Base-by-base conservation (phyloP, 2,797 vertebrate genomes). In the Sphenodon punctatus region DNA sequence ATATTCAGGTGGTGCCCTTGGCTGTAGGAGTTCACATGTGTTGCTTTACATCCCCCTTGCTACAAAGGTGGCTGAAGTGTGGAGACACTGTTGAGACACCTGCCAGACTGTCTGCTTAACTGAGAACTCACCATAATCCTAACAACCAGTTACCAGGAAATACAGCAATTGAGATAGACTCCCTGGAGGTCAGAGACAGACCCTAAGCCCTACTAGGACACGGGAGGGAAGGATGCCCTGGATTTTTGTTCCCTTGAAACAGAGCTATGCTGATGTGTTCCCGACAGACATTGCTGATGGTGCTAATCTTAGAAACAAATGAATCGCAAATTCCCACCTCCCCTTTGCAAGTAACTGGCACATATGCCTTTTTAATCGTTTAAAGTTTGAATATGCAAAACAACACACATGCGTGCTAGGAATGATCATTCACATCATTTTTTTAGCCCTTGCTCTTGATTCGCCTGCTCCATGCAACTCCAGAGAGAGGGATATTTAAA, bases 271-370 rank as follows among this genome's bases (percentile, higher is more conserved):
- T 56, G 64, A 2, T 14, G 23, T 8, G 36, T 17, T 34, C n/a
- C 36, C 65, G 27, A 56, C 23, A 68, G 61, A 63, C 22, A 19
- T 1, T 43, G 73, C 27, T 46, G 45, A 38, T 38, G 71, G 20
- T 5, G 1, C 0, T 43, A 11, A 20, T 25, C 23, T 58, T 4
- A 27, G 45, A n/a, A 67, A 59, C 41, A 34, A 0, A 0, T 20
- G 10, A 34, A 12, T 49, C 53, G 64, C 48, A 73, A 41, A 14
- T 4, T 22, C 23, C 43, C 30, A 15, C 56, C 1, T n/a, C 25
- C 36, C 2, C 1, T 1, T 1, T 60, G 59, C 41, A 63, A 60
- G 53, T 34, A 67, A 59, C 25, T 43, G 20, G 38, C 0, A 7
- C 56, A 6, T 17, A 32, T 0, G 2, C 39, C 49, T 80, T 30